Evolutionary conservation across 2,113 vertebrate genomes (phyloP), one percentile per base, ranked within the genome.

Genomic region (Hiodon tergisus): DNA sequence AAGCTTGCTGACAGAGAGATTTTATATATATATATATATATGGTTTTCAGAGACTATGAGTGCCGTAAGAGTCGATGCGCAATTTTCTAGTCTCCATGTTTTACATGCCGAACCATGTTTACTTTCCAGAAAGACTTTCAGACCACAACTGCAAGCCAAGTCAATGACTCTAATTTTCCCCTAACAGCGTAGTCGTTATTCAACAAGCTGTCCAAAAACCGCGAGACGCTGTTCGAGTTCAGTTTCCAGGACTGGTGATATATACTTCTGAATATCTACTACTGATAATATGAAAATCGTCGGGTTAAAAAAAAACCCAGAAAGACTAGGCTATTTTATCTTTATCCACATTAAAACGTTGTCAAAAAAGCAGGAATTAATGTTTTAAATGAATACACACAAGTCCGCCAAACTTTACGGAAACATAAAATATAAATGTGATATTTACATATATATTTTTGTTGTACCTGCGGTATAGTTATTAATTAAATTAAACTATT

Each of bases 121-220:
- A n/a, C 17, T 54, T 67, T 67, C 52, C 62, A 65, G n/a, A 67
- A 71, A 67, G 31, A 50, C 62, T 31, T 50, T 54, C 16, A 47
- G 16, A 63, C 76, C 61, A 51, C 70, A 17, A 57, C n/a, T 68
- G 54, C 57, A 60, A 48, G 61, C 47, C 47, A 60, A 60, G 67
- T 61, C 54, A 63, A 59, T 80, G 76, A 76, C 67, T 78, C 60
- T 59, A 66, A 78, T 63, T 78, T 80, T 73, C 66, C 70, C 54
- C 16, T 59, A 72, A 72, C 52, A 54, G 17, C n/a, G n/a, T 52
- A 69, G 51, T 54, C 31, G 52, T 50, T 16, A 52, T 65, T 53
- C 48, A 14, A 5, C 17, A 59, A 46, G 50, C 5, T 52, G 53
- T 48, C 51, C 17, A 57, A 76, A 70, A 55, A 51, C 67, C 50